These are phyloP conservation scores for Parnassius smintheus DNA, from an alignment of 2,888 invertebrate genomes.

Conservation along the genomic window DNA sequence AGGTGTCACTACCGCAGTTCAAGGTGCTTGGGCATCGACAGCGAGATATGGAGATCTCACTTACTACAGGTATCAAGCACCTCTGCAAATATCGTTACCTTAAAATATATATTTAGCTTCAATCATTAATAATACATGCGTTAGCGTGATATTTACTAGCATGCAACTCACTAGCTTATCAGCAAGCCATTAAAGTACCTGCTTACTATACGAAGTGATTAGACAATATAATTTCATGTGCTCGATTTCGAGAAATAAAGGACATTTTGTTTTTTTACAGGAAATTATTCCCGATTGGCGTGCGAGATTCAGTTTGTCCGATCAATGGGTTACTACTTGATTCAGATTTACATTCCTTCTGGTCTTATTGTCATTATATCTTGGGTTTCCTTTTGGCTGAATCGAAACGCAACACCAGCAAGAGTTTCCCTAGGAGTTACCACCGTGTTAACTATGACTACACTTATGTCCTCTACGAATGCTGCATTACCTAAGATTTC, in stretches of 20 bases:
- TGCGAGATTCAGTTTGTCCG: slow-evolving; percentile 98
- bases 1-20: slow-evolving; percentile 98
- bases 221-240: neutral
- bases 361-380: slow-evolving; percentile 98
- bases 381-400: slow-evolving; percentile 98
- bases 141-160: slow-evolving; percentile 36
- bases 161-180: slow-evolving; percentile 42
- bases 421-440: slow-evolving; percentile 96
- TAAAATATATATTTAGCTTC: slow-evolving; percentile 23
- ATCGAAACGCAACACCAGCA: slow-evolving; percentile 96
- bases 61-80: slow-evolving; percentile 92
- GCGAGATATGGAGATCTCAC: slow-evolving; percentile 97
- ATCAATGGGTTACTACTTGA: slow-evolving; percentile 99
- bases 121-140: slow-evolving; percentile 26
- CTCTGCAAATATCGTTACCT: slow-evolving; percentile 34
- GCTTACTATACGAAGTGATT: too few species aligned
- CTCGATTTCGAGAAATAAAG: neutral
- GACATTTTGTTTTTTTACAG: slow-evolving; percentile 72
- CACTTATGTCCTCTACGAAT: slow-evolving; percentile 97
- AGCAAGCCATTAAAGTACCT: slow-evolving; percentile 4
- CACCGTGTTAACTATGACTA: slow-evolving; percentile 98
- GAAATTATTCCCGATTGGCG: slow-evolving; percentile 97
- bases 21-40: slow-evolving; percentile 98
- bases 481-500: slow-evolving; percentile 98
- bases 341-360: slow-evolving; percentile 98